A percentile compares a stretch with the other conserved stretches of the same genome.
phyloP scores from a whole-genome alignment of 2,888 invertebrate genomes.

The Drosophila lacicola region DNA sequence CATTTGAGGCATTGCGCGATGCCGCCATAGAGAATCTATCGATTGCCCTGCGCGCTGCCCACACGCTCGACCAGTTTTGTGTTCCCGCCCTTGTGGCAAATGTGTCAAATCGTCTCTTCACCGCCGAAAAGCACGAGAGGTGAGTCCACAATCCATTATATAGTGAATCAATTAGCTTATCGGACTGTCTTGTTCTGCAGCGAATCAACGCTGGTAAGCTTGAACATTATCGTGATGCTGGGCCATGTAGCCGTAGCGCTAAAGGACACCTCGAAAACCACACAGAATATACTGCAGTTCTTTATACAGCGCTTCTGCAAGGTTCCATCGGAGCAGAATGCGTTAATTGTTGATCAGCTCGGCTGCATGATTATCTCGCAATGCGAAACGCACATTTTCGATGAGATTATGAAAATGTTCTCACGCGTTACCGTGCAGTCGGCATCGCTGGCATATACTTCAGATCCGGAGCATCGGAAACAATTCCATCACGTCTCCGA shows the following conservation, averaged over 20 bases:
- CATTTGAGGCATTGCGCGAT: constrained; percentile 96
- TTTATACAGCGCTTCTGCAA: constrained; percentile 98
- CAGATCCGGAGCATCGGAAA: constrained; percentile 87
- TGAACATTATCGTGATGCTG: constrained; percentile 98
- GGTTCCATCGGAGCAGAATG: constrained; percentile 96
- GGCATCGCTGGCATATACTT: constrained; percentile 91
- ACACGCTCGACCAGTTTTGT: constrained; percentile 95
- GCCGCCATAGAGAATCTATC: constrained; percentile 98
- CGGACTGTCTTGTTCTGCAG: constrained; percentile 86
- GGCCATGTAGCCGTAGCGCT: constrained; percentile 98
- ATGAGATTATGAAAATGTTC: constrained; percentile 99
- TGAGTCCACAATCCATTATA: constrained; percentile 78
- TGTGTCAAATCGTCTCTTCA: constrained; percentile 97
- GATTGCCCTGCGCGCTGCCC: constrained; percentile 95
- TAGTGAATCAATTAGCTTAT: not conserved
- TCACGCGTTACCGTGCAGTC: constrained; percentile 97
- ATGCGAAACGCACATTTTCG: constrained; percentile 93
- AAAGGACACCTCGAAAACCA: constrained; percentile 96
- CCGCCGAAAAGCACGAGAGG: constrained; percentile 95
- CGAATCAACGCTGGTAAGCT: constrained; percentile 95
- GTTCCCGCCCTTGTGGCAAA: constrained; percentile 98
- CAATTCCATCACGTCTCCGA: constrained; percentile 93
- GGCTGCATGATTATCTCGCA: constrained; percentile 99
- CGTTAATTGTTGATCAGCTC: constrained; percentile 97
- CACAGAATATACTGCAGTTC: constrained; percentile 97